Evolutionary conservation across 2,113 vertebrate genomes (phyloP).

Genomic region (Heterotis niloticus): DNA sequence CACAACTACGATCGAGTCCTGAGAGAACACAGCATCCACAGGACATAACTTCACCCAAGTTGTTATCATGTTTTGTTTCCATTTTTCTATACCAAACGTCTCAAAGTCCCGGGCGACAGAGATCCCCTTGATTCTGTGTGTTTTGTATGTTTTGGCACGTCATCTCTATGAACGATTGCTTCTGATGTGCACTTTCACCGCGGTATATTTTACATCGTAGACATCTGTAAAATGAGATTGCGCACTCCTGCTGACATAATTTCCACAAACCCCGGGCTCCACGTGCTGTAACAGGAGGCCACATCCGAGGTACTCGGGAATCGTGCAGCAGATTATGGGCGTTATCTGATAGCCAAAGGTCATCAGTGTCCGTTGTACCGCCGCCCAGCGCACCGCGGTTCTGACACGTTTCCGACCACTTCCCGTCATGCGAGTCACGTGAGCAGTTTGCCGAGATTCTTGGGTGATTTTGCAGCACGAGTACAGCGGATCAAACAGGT

Average conservation of each 20-base stretch:
- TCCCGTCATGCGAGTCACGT: background rate
- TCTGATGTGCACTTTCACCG: background rate
- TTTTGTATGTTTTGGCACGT: no score
- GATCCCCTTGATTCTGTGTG: no score
- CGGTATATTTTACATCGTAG: conserved; percentile 30
- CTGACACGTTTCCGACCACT: background rate
- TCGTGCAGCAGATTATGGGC: background rate
- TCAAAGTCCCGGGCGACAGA: no score
- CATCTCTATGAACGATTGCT: background rate
- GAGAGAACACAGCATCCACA: no score
- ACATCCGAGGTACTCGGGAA: background rate
- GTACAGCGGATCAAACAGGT: no score
- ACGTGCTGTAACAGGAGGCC: background rate
- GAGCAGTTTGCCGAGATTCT: background rate
- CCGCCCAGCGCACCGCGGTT: background rate
- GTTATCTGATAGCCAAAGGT: conserved; percentile 3
- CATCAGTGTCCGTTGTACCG: background rate
- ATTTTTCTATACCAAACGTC: no score
- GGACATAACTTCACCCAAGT: no score
- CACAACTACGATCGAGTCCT: no score
- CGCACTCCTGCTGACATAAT: conserved; percentile 74
- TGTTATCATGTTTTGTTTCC: no score
- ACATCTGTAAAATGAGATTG: conserved; percentile 35
- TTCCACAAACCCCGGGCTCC: conserved; percentile 66
- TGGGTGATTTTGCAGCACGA: no score